Conservation (phyloP, 53 echinoderm and acorn worm species). For the Antedon mediterranea region DNA sequence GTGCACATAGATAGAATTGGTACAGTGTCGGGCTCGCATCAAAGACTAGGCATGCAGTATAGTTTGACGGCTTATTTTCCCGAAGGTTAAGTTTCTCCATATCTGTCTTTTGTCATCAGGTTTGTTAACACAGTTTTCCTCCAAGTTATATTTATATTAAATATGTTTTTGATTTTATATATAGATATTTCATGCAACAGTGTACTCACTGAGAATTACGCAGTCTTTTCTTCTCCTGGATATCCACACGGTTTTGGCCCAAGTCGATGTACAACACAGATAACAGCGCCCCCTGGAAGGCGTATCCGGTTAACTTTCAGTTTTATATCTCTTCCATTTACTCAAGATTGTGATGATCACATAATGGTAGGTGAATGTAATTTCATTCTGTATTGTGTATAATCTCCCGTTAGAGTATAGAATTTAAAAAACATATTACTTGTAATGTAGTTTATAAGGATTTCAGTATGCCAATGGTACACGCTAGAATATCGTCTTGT, state of each 20-base stretch:
- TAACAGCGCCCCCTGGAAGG: neutral
- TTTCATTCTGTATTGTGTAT: neutral
- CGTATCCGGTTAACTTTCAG: neutral
- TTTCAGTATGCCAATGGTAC: no score
- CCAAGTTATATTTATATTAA: neutral
- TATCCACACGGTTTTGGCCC: neutral
- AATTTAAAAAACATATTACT: no score
- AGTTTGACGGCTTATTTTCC: no score
- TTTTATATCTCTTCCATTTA: neutral
- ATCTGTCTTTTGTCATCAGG: no score
- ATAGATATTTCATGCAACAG: neutral
- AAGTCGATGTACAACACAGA: neutral
- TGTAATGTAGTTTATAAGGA: no score
- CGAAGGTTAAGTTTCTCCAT: no score
- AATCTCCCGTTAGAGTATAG: neutral
- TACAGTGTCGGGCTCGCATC: no score
- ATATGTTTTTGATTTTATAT: neutral
- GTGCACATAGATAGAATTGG: no score
- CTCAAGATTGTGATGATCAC: neutral
- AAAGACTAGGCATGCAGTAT: no score
- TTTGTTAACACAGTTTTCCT: no score
- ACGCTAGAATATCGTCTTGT: no score
- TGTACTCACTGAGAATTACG: neutral
- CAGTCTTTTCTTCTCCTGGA: neutral
- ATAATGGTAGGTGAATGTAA: neutral